These are phyloP conservation scores for Osedax frankpressi DNA, from an alignment of 2,888 invertebrate species.

Conservation along the genomic window DNA sequence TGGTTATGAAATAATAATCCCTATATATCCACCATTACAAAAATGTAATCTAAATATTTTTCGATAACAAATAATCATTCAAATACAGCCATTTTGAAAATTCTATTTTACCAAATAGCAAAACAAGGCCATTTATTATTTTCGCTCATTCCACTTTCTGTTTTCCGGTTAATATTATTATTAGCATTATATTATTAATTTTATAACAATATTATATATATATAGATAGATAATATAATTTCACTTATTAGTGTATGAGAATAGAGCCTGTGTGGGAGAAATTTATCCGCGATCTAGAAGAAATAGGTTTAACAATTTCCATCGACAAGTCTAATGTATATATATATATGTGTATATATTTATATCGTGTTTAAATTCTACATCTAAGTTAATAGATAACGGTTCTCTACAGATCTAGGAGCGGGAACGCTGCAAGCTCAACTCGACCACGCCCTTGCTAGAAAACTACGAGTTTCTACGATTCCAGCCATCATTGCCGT, in stretches of 20 bases:
- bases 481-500: constrained; percentile 70
- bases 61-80: not conserved
- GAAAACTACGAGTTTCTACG: constrained; percentile 65
- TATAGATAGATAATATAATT: not conserved
- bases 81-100: not conserved
- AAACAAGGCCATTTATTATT: not conserved
- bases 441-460: constrained; percentile 63
- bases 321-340: not conserved
- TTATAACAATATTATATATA: not conserved
- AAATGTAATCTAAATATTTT: too few species aligned
- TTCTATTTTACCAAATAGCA: not conserved
- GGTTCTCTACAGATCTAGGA: constrained; percentile 47
- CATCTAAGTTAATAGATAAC: too few species aligned
- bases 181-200: not conserved
- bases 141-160: not conserved
- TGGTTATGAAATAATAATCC: too few species aligned
- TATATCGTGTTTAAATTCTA: too few species aligned
- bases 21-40: too few species aligned
- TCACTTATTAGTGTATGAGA: constrained; percentile 59
- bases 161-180: not conserved
- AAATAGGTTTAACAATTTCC: constrained; percentile 53
- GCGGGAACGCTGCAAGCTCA: constrained; percentile 62
- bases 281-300: constrained; percentile 71
- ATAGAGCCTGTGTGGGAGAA: constrained; percentile 69
- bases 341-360: too few species aligned